Percentiles rank a stretch among this genome's conserved stretches.
These are phyloP conservation scores for Amphilophus citrinellus DNA, from an alignment of 2,113 vertebrate species.

Conservation along the genomic window DNA sequence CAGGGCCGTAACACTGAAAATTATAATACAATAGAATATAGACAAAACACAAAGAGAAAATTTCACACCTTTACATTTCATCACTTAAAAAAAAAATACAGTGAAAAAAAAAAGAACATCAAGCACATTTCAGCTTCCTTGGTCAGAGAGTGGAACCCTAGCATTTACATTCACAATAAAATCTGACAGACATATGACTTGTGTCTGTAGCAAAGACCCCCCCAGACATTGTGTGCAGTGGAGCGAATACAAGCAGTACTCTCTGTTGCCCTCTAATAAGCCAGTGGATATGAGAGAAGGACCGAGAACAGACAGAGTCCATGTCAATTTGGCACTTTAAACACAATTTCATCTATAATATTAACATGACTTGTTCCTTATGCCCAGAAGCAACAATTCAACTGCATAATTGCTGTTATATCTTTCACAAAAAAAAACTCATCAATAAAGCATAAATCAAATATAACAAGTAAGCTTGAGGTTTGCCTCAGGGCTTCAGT, in stretches of 20 bases:
- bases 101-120: conserved; percentile 12
- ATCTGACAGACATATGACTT: conserved; percentile 70
- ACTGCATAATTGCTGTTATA: conserved; percentile 58
- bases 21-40: background rate
- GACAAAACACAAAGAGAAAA: background rate
- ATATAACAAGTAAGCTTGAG: conserved; percentile 51
- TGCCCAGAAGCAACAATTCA: conserved; percentile 59
- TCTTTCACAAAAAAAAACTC: conserved; percentile 35
- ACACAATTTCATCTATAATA: conserved; percentile 42
- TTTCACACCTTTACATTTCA: background rate
- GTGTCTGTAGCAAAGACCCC: conserved; percentile 54
- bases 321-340: conserved; percentile 38
- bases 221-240: conserved; percentile 53
- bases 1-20: background rate
- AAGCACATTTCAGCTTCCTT: conserved; percentile 50
- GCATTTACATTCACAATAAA: conserved; percentile 71
- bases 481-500: conserved; percentile 36
- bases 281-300: conserved; percentile 47
- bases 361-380: conserved; percentile 37
- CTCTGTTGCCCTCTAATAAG: conserved; percentile 58
- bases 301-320: conserved; percentile 45
- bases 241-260: conserved; percentile 50
- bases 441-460: conserved; percentile 48
- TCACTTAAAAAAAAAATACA: conserved; percentile 28
- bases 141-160: conserved; percentile 44